Evolutionary conservation across 2,113 vertebrate genomes (phyloP).

Genomic region (Pelodiscus sinensis): DNA sequence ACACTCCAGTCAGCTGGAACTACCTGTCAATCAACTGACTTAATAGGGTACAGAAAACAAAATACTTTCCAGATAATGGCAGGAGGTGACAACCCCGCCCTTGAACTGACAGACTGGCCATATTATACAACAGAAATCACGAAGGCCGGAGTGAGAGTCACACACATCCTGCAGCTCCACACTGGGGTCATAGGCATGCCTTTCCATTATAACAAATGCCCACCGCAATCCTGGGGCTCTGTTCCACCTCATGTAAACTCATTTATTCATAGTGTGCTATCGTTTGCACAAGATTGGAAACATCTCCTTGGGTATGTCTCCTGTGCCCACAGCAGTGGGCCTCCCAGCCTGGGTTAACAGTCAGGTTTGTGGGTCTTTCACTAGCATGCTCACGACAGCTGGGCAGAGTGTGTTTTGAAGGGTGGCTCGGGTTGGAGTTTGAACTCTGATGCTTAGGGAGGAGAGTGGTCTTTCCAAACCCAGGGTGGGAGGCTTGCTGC

Average conservation of each 20-base stretch:
- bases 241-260: not conserved
- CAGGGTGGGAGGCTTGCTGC: not conserved
- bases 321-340: rapidly evolving
- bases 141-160: no score
- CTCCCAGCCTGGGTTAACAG: not conserved
- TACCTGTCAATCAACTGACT: not conserved
- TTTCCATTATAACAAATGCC: not conserved
- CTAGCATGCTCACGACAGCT: not conserved
- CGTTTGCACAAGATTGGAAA: not conserved
- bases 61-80: not conserved
- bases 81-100: not conserved
- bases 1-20: not conserved
- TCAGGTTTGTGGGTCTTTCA: not conserved
- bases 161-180: no score
- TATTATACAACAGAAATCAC: not conserved
- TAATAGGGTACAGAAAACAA: not conserved
- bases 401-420: not conserved
- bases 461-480: not conserved
- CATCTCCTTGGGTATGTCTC: not conserved
- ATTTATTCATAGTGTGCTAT: not conserved
- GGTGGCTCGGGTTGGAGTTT: not conserved
- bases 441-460: not conserved
- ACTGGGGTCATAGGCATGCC: not conserved
- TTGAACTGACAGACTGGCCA: not conserved
- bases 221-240: not conserved